These are phyloP conservation scores for Sisor rabdophorus DNA, from an alignment of 2,113 vertebrate genomes.

Conservation along the genomic window DNA sequence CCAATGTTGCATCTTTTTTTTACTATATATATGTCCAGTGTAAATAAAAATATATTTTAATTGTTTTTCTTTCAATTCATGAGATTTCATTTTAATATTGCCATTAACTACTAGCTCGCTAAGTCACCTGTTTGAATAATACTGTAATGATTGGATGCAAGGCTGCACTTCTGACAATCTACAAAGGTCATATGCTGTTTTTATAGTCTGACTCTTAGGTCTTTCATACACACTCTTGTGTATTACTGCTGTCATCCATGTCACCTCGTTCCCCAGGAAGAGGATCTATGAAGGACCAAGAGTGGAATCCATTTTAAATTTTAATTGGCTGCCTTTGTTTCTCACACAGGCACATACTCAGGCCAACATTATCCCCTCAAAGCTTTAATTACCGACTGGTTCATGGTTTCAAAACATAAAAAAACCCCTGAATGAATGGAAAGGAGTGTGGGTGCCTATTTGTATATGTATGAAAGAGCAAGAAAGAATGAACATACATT, in stretches of 20 bases:
- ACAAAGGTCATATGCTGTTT: slow-evolving; percentile 52
- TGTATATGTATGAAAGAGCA: slow-evolving; percentile 28
- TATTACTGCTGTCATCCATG: slow-evolving; percentile 57
- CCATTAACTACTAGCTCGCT: neutral
- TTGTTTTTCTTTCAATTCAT: slow-evolving; percentile 10
- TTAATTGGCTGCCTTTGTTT: slow-evolving; percentile 70
- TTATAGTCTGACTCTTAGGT: slow-evolving; percentile 56
- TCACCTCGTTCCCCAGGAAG: slow-evolving; percentile 57
- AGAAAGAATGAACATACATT: slow-evolving; percentile 50
- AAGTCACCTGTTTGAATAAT: slow-evolving; percentile 39
- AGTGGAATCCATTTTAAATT: slow-evolving; percentile 67
- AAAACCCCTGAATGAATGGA: slow-evolving; percentile 48
- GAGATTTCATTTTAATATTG: slow-evolving; percentile 20
- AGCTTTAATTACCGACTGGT: slow-evolving; percentile 72
- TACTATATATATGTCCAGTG: too few species aligned
- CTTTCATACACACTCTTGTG: slow-evolving; percentile 52
- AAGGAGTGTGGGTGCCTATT: slow-evolving; percentile 31
- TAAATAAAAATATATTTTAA: neutral
- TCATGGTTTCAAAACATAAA: slow-evolving; percentile 69
- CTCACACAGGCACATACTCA: slow-evolving; percentile 65
- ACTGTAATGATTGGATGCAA: slow-evolving; percentile 13
- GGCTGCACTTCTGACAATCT: slow-evolving; percentile 40
- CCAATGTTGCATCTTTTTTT: too few species aligned
- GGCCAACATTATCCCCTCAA: slow-evolving; percentile 67
- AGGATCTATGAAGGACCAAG: slow-evolving; percentile 56